phyloP scores from a whole-genome alignment of 2,888 invertebrate species.

The Lithophane leautieri region DNA sequence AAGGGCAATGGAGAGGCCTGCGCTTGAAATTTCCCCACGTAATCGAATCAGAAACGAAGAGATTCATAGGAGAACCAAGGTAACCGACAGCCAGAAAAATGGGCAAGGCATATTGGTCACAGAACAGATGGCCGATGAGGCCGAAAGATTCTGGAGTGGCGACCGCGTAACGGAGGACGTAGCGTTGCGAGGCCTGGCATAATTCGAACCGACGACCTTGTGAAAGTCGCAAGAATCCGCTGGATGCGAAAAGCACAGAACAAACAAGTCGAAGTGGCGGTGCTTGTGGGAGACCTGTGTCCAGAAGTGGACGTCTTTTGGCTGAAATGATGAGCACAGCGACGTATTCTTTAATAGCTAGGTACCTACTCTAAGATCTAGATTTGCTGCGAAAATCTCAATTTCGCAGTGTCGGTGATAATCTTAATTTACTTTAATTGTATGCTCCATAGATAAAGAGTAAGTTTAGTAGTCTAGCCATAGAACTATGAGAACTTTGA shows the following conservation, averaged over 20 bases:
- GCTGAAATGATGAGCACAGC: neutral
- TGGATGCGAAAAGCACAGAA: neutral
- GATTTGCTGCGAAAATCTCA: neutral
- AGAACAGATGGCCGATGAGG: neutral
- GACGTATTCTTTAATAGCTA: neutral
- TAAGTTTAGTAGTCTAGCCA: neutral
- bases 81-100: neutral
- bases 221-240: neutral
- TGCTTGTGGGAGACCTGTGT: neutral
- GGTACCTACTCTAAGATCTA: no score
- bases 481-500: neutral
- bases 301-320: neutral
- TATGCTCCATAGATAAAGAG: neutral
- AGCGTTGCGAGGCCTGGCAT: neutral
- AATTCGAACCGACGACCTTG: neutral
- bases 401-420: neutral
- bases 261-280: neutral
- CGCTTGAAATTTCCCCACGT: neutral
- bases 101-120: neutral
- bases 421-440: neutral
- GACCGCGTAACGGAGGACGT: neutral
- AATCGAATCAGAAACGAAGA: neutral
- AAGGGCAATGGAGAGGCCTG: neutral
- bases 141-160: neutral
- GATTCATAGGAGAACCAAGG: neutral